A percentile compares a stretch with the other conserved stretches of the same genome.
phyloP scores from a whole-genome alignment of 2,888 invertebrate genomes.

The Lysandra coridon region DNA sequence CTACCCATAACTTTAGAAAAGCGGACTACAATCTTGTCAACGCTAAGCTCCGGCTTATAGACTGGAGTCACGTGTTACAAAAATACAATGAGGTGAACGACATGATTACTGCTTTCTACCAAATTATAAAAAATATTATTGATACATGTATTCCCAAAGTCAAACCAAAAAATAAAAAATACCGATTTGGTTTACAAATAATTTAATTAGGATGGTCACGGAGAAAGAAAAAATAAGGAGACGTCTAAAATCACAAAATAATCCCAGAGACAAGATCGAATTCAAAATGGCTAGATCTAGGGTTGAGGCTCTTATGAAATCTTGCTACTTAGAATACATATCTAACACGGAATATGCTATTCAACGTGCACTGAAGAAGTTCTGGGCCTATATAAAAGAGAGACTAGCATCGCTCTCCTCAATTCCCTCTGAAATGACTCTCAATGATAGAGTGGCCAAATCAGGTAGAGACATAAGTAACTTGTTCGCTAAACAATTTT shows the following conservation, averaged over 20 bases:
- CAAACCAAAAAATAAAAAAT: not conserved
- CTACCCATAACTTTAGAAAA: constrained; percentile 22
- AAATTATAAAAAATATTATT: constrained; percentile 8
- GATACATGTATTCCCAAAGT: constrained; percentile 10
- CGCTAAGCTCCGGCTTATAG: not conserved
- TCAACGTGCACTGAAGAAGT: constrained; percentile 4
- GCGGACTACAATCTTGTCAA: constrained; percentile 21
- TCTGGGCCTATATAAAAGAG: constrained; percentile 20
- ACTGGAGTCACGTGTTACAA: constrained; percentile 11
- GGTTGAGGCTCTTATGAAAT: not conserved
- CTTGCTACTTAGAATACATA: not conserved
- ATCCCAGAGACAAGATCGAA: constrained; percentile 27
- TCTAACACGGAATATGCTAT: not conserved
- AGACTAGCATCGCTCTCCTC: no score
- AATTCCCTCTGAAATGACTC: no score
- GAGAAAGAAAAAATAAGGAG: constrained; percentile 30
- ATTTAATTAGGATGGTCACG: not conserved
- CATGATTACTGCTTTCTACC: constrained; percentile 22
- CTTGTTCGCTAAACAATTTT: no score
- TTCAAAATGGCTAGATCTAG: constrained; percentile 19
- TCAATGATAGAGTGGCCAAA: no score
- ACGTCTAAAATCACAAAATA: constrained; percentile 8
- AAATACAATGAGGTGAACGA: constrained; percentile 1
- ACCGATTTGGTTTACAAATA: constrained; percentile 23
- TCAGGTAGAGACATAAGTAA: no score